Evolutionary conservation across 2,888 invertebrate species (phyloP).

Genomic region (Dermolepida albohirtum): DNA sequence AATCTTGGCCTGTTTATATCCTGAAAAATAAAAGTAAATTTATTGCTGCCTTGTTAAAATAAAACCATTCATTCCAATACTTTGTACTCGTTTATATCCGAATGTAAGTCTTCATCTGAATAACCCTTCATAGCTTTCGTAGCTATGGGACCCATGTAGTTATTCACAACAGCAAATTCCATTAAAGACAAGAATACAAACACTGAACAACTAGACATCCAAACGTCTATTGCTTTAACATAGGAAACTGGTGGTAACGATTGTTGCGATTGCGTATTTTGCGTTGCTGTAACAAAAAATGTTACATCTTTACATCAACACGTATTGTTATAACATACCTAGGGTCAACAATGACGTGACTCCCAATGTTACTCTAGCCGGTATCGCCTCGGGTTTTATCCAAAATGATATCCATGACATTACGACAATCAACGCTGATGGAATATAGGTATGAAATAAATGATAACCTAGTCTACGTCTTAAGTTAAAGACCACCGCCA

Average conservation of each 20-base stretch:
- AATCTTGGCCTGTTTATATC: conserved; percentile 73
- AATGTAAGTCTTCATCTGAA: conserved; percentile 84
- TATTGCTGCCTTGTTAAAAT: not conserved
- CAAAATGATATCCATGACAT: conserved; percentile 98
- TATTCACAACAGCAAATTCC: conserved; percentile 92
- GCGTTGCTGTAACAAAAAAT: conserved; percentile 75
- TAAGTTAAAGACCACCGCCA: conserved; percentile 89
- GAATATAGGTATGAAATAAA: conserved; percentile 92
- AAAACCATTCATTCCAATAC: conserved; percentile 62
- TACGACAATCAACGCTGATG: conserved; percentile 90
- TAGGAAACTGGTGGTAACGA: conserved; percentile 91
- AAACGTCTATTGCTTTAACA: conserved; percentile 92
- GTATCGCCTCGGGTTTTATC: conserved; percentile 94
- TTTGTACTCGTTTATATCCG: conserved; percentile 81
- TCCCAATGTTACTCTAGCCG: conserved; percentile 88
- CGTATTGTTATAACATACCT: conserved; percentile 66
- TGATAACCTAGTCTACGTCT: conserved; percentile 88
- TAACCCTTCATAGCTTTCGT: conserved; percentile 92
- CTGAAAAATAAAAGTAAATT: conserved; percentile 56
- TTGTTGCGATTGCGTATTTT: conserved; percentile 92
- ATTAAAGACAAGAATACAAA: conserved; percentile 92
- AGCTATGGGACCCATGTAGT: conserved; percentile 86
- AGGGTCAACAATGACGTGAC: conserved; percentile 88
- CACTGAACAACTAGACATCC: conserved; percentile 93
- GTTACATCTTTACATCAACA: not conserved